Conservation (phyloP, 2,888 invertebrate species). For the Ichneumoninae sp. region DNA sequence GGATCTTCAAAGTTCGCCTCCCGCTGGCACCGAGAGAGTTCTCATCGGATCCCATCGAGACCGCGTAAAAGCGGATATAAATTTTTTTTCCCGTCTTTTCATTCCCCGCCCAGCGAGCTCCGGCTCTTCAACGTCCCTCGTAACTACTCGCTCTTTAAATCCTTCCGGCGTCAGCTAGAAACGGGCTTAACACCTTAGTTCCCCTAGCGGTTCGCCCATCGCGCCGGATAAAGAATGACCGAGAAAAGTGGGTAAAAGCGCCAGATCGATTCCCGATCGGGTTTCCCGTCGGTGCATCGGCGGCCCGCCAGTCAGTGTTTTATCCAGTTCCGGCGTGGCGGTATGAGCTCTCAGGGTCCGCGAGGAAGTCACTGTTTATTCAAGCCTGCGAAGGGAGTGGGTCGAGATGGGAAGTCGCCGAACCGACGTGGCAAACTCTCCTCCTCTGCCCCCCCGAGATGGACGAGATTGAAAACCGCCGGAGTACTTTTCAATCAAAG, state of each 20-base stretch:
- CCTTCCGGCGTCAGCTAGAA: slow-evolving; percentile 44
- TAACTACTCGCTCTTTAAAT: slow-evolving; percentile 16
- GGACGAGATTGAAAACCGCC: slow-evolving; percentile 78
- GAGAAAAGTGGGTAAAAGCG: slow-evolving; percentile 1
- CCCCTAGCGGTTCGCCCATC: slow-evolving; percentile 43
- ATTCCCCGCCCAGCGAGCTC: not conserved
- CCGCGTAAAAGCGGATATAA: slow-evolving; percentile 4
- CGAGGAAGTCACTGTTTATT: slow-evolving; percentile 79
- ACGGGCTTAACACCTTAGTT: slow-evolving; percentile 73
- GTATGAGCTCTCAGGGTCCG: slow-evolving; percentile 61
- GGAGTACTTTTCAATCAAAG: slow-evolving; percentile 76
- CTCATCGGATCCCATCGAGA: not conserved
- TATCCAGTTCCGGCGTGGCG: slow-evolving; percentile 41
- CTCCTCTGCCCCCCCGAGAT: slow-evolving; percentile 55
- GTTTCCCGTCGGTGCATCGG: slow-evolving; percentile 14
- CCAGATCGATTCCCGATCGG: slow-evolving; percentile 39
- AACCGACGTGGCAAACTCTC: slow-evolving; percentile 16
- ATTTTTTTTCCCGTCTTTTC: slow-evolving; percentile 20
- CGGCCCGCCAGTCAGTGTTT: slow-evolving; percentile 42
- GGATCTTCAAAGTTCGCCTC: not conserved
- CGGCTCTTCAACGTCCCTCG: not conserved
- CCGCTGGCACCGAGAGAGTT: not conserved
- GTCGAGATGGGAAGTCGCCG: slow-evolving; percentile 32
- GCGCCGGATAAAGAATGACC: slow-evolving; percentile 69
- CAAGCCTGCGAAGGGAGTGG: slow-evolving; percentile 65